Evolutionary conservation across 1,140 invertebrate genomes (phyloP).

Genomic region (Bursaphelenchus mucronatus): DNA sequence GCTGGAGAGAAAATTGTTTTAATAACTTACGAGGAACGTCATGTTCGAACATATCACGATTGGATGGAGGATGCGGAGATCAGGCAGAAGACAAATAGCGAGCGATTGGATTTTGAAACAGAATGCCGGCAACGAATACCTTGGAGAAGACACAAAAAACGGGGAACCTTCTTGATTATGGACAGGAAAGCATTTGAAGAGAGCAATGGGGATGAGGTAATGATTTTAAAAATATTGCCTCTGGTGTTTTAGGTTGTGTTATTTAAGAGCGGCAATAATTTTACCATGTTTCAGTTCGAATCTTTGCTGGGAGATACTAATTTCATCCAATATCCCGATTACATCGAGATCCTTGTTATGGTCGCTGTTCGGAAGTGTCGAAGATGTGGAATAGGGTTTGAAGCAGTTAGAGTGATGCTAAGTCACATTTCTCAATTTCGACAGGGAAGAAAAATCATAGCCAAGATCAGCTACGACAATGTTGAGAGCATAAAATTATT

Average conservation of each 20-base stretch:
- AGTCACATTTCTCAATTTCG: not conserved
- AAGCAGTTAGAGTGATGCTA: constrained; percentile 11
- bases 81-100: not conserved
- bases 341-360: constrained; percentile 17
- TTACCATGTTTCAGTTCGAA: constrained; percentile 3
- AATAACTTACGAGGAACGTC: constrained; percentile 13
- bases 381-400: not conserved
- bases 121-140: constrained; percentile 1
- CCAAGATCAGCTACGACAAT: not conserved
- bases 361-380: constrained; percentile 5
- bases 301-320: constrained; percentile 11
- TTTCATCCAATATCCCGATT: constrained; percentile 18
- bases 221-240: not conserved
- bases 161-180: constrained; percentile 15
- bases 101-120: constrained; percentile 10
- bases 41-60: constrained; percentile 7
- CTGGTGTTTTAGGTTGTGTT: not conserved
- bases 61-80: constrained; percentile 17
- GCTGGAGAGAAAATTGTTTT: constrained; percentile 8
- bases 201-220: constrained; percentile 9
- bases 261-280: not conserved
- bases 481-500: constrained; percentile 2
- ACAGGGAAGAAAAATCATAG: constrained; percentile 1
- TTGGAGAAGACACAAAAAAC: constrained; percentile 7
- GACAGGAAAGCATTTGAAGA: constrained; percentile 1